phyloP scores from a whole-genome alignment of 2,113 vertebrate species.

The Columba livia region DNA sequence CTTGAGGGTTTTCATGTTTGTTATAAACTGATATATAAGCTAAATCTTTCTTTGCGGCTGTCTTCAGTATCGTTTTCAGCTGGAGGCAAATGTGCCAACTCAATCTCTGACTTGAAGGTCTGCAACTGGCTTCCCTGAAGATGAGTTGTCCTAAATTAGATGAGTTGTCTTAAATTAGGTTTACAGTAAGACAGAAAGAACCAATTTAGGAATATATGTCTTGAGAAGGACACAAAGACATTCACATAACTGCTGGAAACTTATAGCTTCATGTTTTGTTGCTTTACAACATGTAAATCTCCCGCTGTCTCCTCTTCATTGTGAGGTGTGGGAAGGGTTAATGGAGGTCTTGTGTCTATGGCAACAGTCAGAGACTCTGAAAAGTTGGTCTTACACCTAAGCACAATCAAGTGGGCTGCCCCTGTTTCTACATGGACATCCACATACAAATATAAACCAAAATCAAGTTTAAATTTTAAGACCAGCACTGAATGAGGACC shows the following conservation, averaged over 20 bases:
- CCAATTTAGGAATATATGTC: neutral
- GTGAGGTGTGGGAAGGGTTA: neutral
- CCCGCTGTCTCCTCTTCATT: neutral
- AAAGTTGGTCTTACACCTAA: neutral
- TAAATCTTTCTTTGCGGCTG: neutral
- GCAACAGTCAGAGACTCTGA: neutral
- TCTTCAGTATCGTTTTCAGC: neutral
- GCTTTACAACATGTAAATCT: neutral
- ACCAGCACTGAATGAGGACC: neutral
- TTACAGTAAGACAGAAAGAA: neutral
- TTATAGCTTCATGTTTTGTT: neutral
- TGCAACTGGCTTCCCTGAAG: neutral
- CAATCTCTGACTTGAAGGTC: neutral
- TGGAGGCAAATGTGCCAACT: neutral
- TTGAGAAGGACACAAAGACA: neutral
- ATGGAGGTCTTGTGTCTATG: neutral
- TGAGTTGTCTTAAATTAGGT: neutral
- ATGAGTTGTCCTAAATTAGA: neutral
- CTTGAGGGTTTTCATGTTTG: neutral
- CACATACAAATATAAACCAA: neutral
- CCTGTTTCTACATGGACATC: neutral
- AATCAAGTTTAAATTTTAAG: neutral
- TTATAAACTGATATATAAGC: neutral
- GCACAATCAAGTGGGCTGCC: neutral
- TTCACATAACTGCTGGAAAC: neutral